Base-by-base conservation (phyloP, 2,797 vertebrate genomes). In the Chlorospingus semifuscus region DNA sequence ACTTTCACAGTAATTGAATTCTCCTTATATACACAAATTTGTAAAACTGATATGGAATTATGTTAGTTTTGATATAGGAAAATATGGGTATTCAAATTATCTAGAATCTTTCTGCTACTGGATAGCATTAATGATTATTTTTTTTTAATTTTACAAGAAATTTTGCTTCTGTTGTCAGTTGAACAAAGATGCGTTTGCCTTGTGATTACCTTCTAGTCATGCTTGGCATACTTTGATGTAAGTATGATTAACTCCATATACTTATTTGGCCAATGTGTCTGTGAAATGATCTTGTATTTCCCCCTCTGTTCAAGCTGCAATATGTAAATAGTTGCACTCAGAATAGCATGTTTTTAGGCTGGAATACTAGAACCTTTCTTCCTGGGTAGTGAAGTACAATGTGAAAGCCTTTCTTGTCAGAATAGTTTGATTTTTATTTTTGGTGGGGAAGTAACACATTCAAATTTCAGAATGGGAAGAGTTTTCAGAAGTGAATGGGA, bases 181-280 rank as follows among this genome's bases (percentile, higher is more conserved):
- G 87, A 95, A 90, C 69, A 61, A 90, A 94, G 68, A 95, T 77
- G 42, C 92, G 86, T 97, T 96, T 95, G 75, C 83, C 50, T 63
- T 94, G 39, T 94, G 94, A 93, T 95, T 96, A 96, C 49, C 47
- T 95, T 95, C 57, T n/a, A 94, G 91, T 97, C 81, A 89, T 59
- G 55, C 23, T 52, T 91, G 71, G 60, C 85, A 78, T 94, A 95
- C 93, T 96, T 96, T 92, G 61, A 59, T 94, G 41, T 94, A 95
- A 93, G 96, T 95, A 81, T 79, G 44, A 92, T 94, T 96, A 95
- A 83, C n/a, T 84, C 70, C 36, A 42, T 89, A 19, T 83, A 88
- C 42, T 84, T 94, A 95, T 91, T 79, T 79, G 71, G 29, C 27
- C 52, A 80, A 15, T 71, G 46, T 66, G 37, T 77, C 59, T 89